Evolutionary conservation across 1,140 invertebrate species (phyloP).

Genomic region (Lithobius niger): DNA sequence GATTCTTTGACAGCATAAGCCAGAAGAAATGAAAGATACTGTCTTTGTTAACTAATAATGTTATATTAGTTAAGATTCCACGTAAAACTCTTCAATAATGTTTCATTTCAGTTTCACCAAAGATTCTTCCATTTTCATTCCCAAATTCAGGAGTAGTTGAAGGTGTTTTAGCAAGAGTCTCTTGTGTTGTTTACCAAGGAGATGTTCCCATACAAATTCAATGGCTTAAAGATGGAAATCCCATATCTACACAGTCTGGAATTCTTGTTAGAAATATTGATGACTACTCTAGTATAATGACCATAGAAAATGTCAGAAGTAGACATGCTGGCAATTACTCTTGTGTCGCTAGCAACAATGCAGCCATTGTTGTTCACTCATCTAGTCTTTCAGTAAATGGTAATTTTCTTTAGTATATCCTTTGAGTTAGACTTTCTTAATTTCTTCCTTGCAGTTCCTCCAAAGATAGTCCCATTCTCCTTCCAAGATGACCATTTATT

Average conservation of each 20-base stretch:
- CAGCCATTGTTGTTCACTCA: constrained; percentile 44
- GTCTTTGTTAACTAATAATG: no score
- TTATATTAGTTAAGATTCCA: constrained; percentile 46
- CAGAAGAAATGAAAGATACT: no score
- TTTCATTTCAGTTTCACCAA: constrained; percentile 29
- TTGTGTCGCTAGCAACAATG: constrained; percentile 51
- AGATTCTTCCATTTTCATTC: not conserved
- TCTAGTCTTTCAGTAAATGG: constrained; percentile 34
- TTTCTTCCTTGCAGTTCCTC: constrained; percentile 18
- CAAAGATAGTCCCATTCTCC: constrained; percentile 19
- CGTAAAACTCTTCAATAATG: constrained; percentile 48
- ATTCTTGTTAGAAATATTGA: constrained; percentile 18
- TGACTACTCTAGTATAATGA: no score
- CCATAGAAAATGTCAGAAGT: no score
- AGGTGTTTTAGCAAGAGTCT: constrained; percentile 50
- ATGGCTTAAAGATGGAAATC: constrained; percentile 47
- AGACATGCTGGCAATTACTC: constrained; percentile 60
- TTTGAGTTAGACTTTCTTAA: not conserved
- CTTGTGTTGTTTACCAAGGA: constrained; percentile 56
- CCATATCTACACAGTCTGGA: constrained; percentile 22
- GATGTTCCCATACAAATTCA: constrained; percentile 52
- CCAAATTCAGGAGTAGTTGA: constrained; percentile 45
- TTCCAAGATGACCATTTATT: constrained; percentile 26
- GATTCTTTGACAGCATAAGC: no score
- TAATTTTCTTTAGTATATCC: constrained; percentile 15